These are phyloP conservation scores for Ctena decussata DNA, from an alignment of 2,888 invertebrate genomes.

Conservation along the genomic window DNA sequence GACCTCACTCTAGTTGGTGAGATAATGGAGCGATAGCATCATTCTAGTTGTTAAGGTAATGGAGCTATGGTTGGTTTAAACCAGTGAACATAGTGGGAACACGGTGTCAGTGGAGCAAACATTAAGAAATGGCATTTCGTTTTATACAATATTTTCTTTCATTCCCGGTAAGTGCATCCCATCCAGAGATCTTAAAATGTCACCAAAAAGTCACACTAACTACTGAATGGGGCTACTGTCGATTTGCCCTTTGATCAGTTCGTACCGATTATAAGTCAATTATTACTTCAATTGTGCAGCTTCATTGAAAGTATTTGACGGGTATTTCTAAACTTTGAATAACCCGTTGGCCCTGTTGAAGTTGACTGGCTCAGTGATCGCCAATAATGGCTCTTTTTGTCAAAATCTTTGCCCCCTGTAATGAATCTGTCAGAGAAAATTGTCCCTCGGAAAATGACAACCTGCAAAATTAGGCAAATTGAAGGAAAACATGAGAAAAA, in stretches of 20 bases:
- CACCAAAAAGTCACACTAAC: background rate
- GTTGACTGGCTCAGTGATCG: background rate
- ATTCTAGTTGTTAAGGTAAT: too few species aligned
- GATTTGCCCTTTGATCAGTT: constrained; percentile 12
- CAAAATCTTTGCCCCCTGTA: background rate
- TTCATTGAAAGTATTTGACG: background rate
- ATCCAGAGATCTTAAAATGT: too few species aligned
- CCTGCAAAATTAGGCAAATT: background rate
- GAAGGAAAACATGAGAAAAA: background rate
- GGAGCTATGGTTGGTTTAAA: too few species aligned
- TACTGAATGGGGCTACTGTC: background rate
- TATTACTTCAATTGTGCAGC: constrained; percentile 1
- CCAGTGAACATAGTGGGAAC: too few species aligned
- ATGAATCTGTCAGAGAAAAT: background rate
- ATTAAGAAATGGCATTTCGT: too few species aligned
- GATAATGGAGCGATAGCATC: too few species aligned
- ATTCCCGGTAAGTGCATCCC: too few species aligned
- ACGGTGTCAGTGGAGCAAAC: too few species aligned
- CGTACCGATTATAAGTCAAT: background rate
- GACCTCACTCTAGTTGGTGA: too few species aligned
- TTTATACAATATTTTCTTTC: too few species aligned
- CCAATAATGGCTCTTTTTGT: background rate
- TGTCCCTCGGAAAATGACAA: background rate
- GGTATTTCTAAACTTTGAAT: background rate
- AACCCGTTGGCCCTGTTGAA: background rate